Evolutionary conservation across 2,888 invertebrate genomes (phyloP).

Genomic region (Priocnemis perturbator): DNA sequence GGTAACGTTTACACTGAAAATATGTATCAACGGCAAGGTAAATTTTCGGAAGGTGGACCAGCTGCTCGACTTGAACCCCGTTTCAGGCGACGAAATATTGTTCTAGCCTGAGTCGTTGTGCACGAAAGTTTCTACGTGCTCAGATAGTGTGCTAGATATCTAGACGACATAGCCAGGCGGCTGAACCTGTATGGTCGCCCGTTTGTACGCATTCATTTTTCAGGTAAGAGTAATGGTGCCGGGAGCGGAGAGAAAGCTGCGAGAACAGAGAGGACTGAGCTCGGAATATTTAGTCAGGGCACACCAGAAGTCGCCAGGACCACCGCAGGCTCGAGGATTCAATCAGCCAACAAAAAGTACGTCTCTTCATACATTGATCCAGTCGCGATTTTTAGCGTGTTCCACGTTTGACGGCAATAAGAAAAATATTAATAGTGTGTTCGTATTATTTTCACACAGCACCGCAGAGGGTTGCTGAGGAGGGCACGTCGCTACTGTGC

Average conservation of each 20-base stretch:
- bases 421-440: neutral
- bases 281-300: conserved; percentile 76
- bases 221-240: conserved; percentile 80
- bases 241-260: conserved; percentile 78
- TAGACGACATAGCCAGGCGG: too few species aligned
- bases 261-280: conserved; percentile 77
- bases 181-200: too few species aligned
- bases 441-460: conserved; percentile 45
- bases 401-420: neutral
- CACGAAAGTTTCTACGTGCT: too few species aligned
- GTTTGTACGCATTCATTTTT: neutral
- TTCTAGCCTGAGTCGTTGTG: too few species aligned
- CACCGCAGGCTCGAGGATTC: conserved; percentile 65
- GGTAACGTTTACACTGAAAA: conserved; percentile 68
- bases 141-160: too few species aligned
- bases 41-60: conserved; percentile 10
- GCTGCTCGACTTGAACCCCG: neutral
- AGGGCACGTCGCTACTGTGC: conserved; percentile 71
- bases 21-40: neutral
- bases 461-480: conserved; percentile 67
- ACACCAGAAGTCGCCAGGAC: conserved; percentile 72
- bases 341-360: conserved; percentile 67
- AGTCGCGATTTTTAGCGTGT: neutral
- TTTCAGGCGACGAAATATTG: too few species aligned
- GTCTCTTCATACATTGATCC: neutral